A percentile compares a stretch with the other conserved stretches of the same genome.
Conservation (phyloP, 2,888 invertebrate genomes). For the Acronicta alni region DNA sequence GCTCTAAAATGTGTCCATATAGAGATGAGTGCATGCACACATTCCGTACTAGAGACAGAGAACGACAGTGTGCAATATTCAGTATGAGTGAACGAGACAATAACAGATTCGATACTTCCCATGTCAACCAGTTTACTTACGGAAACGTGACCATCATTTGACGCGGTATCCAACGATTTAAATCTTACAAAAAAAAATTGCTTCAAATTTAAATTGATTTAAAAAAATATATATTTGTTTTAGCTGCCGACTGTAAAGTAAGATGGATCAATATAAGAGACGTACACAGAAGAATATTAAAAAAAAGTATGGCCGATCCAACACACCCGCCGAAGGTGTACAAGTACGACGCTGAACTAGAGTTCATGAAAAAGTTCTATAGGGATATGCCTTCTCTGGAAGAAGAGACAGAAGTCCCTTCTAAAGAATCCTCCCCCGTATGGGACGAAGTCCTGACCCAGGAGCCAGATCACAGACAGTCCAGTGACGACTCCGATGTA, state of each 20-base stretch:
- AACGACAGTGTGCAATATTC: too few relatives aligned
- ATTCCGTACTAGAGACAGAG: too few relatives aligned
- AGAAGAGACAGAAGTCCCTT: constrained; percentile 52
- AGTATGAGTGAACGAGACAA: too few relatives aligned
- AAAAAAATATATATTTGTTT: constrained; percentile 43
- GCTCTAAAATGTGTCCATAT: too few relatives aligned
- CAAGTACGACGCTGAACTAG: constrained; percentile 78
- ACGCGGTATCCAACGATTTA: too few relatives aligned
- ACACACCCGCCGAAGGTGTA: constrained; percentile 66
- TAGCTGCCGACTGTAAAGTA: constrained; percentile 82
- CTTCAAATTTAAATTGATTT: too few relatives aligned
- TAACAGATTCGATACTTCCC: too few relatives aligned
- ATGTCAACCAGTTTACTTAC: too few relatives aligned
- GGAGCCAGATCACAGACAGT: constrained; percentile 3
- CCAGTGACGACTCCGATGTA: constrained; percentile 65
- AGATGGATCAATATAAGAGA: constrained; percentile 86
- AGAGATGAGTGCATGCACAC: too few relatives aligned
- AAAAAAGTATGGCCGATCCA: constrained; percentile 62
- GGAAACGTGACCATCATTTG: too few relatives aligned
- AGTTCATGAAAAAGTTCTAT: constrained; percentile 78
- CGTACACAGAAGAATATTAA: constrained; percentile 78
- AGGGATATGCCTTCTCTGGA: constrained; percentile 70
- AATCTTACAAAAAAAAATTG: too few relatives aligned
- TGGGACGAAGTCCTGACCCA: constrained; percentile 35
- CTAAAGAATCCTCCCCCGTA: constrained; percentile 10